These are phyloP conservation scores for Thalassoma bifasciatum DNA, from an alignment of 2,113 vertebrate species.

Conservation along the genomic window DNA sequence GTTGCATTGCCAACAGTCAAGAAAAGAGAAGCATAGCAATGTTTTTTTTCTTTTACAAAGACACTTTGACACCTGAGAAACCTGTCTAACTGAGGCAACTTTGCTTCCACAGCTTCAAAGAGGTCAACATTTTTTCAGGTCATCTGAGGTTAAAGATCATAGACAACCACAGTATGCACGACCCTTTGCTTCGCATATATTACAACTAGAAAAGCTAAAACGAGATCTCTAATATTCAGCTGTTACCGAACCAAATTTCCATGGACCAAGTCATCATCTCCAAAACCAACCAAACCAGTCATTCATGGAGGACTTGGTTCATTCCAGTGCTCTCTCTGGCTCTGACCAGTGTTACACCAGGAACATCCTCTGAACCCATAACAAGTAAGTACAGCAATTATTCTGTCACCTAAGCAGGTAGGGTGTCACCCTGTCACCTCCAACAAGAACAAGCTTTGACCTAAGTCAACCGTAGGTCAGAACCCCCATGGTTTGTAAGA, in stretches of 20 bases:
- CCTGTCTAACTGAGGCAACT: not conserved
- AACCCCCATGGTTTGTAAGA: no score
- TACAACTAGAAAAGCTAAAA: conserved; percentile 7
- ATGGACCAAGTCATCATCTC: no score
- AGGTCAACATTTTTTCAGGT: no score
- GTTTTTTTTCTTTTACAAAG: not conserved
- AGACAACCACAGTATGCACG: no score
- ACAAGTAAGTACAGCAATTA: not conserved
- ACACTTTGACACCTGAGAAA: not conserved
- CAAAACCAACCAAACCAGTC: not conserved
- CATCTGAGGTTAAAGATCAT: no score
- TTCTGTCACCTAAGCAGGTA: not conserved
- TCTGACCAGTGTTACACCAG: not conserved
- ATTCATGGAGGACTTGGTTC: not conserved
- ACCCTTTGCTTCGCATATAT: no score
- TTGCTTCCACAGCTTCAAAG: no score
- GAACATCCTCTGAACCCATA: no score
- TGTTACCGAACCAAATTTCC: not conserved
- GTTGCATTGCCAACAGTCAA: no score
- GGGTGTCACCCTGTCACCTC: not conserved
- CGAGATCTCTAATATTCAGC: conserved; percentile 7
- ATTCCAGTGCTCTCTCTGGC: not conserved
- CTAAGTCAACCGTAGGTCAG: no score
- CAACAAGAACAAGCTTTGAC: not conserved
- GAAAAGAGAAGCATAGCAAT: not conserved